Evolutionary conservation across 2,888 invertebrate species (phyloP).

Genomic region (Polydrusus cervinus): DNA sequence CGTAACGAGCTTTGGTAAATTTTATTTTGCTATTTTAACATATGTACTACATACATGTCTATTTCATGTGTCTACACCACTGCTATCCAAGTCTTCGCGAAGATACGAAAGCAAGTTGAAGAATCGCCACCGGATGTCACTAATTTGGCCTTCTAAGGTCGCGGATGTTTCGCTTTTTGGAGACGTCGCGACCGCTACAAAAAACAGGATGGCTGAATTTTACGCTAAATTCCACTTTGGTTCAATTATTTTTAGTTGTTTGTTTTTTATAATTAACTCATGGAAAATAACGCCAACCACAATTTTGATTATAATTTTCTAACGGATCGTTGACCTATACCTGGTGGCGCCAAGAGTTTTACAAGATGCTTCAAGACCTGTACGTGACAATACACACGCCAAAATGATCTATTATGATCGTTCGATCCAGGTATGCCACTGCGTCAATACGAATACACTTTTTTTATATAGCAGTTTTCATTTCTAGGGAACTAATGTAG

Average conservation of each 20-base stretch:
- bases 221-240: conserved; percentile 38
- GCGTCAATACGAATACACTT: too few relatives aligned
- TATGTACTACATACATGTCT: too few relatives aligned
- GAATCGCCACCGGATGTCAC: conserved; percentile 52
- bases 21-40: too few relatives aligned
- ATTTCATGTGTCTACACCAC: conserved; percentile 12
- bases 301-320: neutral
- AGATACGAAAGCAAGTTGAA: conserved; percentile 43
- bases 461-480: too few relatives aligned
- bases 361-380: neutral
- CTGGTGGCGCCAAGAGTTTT: neutral
- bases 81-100: neutral
- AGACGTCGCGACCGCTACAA: conserved; percentile 28
- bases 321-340: too few relatives aligned
- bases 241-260: neutral
- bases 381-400: too few relatives aligned
- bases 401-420: too few relatives aligned
- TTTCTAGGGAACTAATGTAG: too few relatives aligned
- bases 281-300: neutral
- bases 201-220: conserved; percentile 44
- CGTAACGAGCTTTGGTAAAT: too few relatives aligned
- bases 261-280: neutral
- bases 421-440: too few relatives aligned
- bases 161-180: conserved; percentile 45
- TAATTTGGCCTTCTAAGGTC: conserved; percentile 54